Evolutionary conservation across 2,888 invertebrate genomes (phyloP), one percentile per base, ranked within the genome.

Genomic region (Neoaliturus tenellus): DNA sequence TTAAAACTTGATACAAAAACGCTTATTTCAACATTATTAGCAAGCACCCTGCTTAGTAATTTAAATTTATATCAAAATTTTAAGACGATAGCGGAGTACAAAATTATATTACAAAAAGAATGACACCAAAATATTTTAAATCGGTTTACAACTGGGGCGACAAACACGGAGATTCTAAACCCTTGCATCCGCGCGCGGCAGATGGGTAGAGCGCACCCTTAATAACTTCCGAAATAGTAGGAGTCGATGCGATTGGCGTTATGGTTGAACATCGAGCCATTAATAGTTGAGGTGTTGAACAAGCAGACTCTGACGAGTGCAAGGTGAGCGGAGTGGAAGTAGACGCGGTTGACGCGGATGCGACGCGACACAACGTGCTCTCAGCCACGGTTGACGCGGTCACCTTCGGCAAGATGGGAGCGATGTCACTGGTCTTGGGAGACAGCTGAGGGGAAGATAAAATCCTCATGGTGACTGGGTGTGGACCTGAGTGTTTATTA

Each of bases 391-490:
- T 4, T 48, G 17, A 4, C 6, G 4, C 48, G 48, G 48, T 48
- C 48, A 17, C 48, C 12, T 8, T n/a, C 14, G 14, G n/a, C n/a
- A 17, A 14, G 39, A 8, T 12, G 39, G 39, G 39, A 39, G 12
- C 8, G 8, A 39, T 8, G 6, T 48, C 17, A 4, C 48, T 6
- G 10, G 48, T 14, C 48, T 17, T 17, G 17, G 48, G 48, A 48
- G 48, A 48, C 4, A 14, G 48, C 4, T 48, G 48, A 17, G 62
- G 25, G 17, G 28, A n/a, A 23, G 62, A 62, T 8, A 62, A 17
- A 4, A 25, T 28, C n/a, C 62, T 62, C 62, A 62, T 62, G 2
- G 62, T 62, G 12, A 62, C 62, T 23, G 62, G 62, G 62, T 62
- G 62, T 10, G 25, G 25, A 17, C 62, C 62, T 25, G 62, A 23